Percentiles rank a stretch among this genome's conserved stretches.
phyloP scores from a whole-genome alignment of 2,888 invertebrate species.

The Tyria jacobaeae region DNA sequence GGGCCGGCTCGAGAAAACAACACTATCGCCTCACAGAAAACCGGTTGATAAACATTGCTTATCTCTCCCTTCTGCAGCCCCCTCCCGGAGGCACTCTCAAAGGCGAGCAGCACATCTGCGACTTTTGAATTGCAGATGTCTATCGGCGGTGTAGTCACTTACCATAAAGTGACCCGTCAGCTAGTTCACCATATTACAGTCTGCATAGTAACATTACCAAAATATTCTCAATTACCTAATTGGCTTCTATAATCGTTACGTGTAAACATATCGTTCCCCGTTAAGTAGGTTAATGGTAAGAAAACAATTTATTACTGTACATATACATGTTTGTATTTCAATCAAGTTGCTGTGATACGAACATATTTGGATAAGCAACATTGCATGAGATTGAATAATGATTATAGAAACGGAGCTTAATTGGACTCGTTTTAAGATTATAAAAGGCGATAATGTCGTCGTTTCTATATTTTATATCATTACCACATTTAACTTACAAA shows the following conservation, averaged over 20 bases:
- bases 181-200: neutral
- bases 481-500: no score
- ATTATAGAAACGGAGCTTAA: neutral
- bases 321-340: slow-evolving; percentile 27
- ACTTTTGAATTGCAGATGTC: neutral
- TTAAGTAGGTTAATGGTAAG: slow-evolving; percentile 44
- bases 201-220: neutral
- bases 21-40: no score
- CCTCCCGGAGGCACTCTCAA: no score
- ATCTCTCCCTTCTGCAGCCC: no score
- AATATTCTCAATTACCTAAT: slow-evolving; percentile 8
- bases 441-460: no score
- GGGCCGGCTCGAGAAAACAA: no score
- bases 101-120: no score
- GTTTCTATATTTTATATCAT: no score
- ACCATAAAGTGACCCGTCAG: no score
- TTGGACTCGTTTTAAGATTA: neutral
- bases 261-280: slow-evolving; percentile 21
- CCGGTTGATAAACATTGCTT: no score
- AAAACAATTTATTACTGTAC: slow-evolving; percentile 27
- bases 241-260: slow-evolving; percentile 22
- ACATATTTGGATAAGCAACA: slow-evolving; percentile 11
- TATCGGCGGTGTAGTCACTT: no score
- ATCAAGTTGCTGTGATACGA: slow-evolving; percentile 7
- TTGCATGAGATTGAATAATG: slow-evolving; percentile 7